A percentile compares a stretch with the other conserved stretches of the same genome.
These are phyloP conservation scores for Pachyrhynchus sulphureomaculatus DNA, from an alignment of 1,140 invertebrate species.

Conservation along the genomic window DNA sequence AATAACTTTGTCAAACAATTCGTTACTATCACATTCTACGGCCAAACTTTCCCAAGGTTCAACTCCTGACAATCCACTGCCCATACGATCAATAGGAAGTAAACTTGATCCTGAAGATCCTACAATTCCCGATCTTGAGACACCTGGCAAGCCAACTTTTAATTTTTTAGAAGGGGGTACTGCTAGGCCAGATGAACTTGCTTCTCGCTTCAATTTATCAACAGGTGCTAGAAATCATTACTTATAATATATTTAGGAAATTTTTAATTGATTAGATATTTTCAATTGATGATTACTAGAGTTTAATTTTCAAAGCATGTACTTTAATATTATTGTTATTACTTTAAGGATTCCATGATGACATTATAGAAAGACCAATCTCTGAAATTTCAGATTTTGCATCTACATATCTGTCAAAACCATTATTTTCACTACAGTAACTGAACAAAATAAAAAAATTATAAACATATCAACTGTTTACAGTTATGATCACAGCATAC, in stretches of 20 bases:
- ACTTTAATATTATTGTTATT: too few relatives aligned
- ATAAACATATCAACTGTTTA: too few relatives aligned
- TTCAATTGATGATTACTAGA: background rate
- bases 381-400: too few relatives aligned
- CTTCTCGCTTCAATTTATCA: conserved; percentile 45
- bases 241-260: background rate
- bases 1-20: conserved; percentile 61
- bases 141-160: conserved; percentile 46
- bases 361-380: too few relatives aligned
- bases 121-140: conserved; percentile 38
- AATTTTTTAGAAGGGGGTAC: conserved; percentile 59
- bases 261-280: background rate
- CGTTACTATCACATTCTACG: conserved; percentile 61
- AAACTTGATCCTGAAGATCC: conserved; percentile 49
- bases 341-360: too few relatives aligned
- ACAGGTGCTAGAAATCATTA: conserved; percentile 17
- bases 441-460: too few relatives aligned
- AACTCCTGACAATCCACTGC: conserved; percentile 34
- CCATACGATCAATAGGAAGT: conserved; percentile 33
- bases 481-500: too few relatives aligned
- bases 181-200: conserved; percentile 41
- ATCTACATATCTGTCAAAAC: too few relatives aligned
- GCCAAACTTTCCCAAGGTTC: conserved; percentile 61
- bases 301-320: too few relatives aligned
- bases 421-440: too few relatives aligned